Evolutionary conservation across 2,888 invertebrate genomes (phyloP), one percentile per base, ranked within the genome.

Genomic region (Dryobotodes eremita): DNA sequence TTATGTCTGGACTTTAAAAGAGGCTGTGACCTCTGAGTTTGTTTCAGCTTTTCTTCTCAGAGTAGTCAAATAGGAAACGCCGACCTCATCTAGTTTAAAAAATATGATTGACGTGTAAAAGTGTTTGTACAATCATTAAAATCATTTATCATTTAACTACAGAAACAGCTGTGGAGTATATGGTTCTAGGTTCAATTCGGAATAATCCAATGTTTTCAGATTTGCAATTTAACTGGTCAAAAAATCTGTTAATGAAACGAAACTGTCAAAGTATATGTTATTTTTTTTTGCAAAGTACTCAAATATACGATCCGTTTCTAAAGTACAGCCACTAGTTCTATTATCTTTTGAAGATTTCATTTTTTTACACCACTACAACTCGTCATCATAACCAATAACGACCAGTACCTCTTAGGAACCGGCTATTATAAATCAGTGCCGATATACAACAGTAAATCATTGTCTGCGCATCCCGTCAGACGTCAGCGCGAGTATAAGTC

Each of bases 401-500:
- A 50, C n/a, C 61, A 61, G 46, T 42, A n/a, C 31, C 15, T 20
- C 11, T 53, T 17, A 53, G 23, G 26, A 53, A 4, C 26, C 46
- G 31, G 13, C 61, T 26, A 59, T 70, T 79, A 84, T 76, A 80
- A 74, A 69, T 75, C 80, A 77, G 59, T 42, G 36, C 48, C 73
- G 74, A 75, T 78, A 77, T 36, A 66, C 46, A 75, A 85, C 61
- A 74, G 82, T 84, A 68, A 73, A 85, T 84, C 84, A 85, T 85
- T 78, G 82, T 75, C 73, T 74, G 42, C 17, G 15, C n/a, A 53
- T 46, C 59, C 68, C 42, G 82, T 59, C 71, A 36, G 36, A 46
- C 59, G 78, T 82, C 84, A 64, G 72, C 13, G 17, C 2, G 11
- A 23, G 66, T 76, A 84, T 82, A 75, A 50, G 46, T 15, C 42